Conservation (phyloP, 2,888 invertebrate species). For the Lasioglossum morio region DNA sequence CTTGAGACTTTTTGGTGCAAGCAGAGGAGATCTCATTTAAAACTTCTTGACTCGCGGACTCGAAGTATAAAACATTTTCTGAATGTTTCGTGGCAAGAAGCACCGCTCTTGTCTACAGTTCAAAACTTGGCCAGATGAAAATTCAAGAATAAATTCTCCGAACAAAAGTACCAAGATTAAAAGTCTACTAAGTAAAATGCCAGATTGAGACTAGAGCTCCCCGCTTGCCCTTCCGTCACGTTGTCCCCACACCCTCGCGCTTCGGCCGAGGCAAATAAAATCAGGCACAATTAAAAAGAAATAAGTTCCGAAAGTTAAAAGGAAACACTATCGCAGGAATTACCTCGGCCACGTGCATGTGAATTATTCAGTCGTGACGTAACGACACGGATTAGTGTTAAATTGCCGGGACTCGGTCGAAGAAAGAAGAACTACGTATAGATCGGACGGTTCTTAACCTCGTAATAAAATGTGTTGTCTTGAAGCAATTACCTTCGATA, state of each 20-base stretch:
- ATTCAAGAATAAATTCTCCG: neutral
- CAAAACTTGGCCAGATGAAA: neutral
- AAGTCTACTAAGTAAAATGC: no score
- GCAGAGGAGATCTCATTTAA: neutral
- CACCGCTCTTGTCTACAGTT: neutral
- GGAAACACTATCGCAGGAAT: conserved; percentile 67
- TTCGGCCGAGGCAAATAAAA: no score
- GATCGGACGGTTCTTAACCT: conserved; percentile 54
- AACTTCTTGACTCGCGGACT: neutral
- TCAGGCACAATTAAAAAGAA: no score
- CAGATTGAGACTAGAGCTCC: no score
- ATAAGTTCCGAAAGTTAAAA: no score
- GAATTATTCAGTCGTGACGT: conserved; percentile 73
- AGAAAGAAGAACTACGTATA: conserved; percentile 32
- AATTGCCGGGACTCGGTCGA: conserved; percentile 58
- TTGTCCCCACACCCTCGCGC: no score
- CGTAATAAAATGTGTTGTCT: neutral
- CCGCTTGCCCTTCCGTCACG: no score
- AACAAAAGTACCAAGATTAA: neutral
- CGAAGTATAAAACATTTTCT: conserved; percentile 2
- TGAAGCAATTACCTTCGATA: neutral
- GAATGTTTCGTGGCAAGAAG: conserved; percentile 6
- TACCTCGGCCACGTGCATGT: conserved; percentile 60
- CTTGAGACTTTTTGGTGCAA: neutral
- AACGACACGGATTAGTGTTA: conserved; percentile 69